phyloP scores from a whole-genome alignment of 1,140 invertebrate genomes.

The Agrypnia vestita region DNA sequence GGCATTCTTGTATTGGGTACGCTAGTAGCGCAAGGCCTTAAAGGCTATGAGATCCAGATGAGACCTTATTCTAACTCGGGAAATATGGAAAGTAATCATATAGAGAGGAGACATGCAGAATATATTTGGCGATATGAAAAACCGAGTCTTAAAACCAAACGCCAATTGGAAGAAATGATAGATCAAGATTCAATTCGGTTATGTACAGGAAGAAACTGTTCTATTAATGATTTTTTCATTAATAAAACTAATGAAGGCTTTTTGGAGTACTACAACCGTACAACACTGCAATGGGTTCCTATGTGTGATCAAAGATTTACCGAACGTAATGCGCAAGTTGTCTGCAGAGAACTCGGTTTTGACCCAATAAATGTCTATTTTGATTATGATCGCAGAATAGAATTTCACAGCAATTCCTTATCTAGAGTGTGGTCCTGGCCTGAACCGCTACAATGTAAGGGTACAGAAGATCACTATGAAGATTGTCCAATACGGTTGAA shows the following conservation, averaged over 20 bases:
- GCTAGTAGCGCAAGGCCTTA: constrained; percentile 87
- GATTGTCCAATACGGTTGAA: constrained; percentile 93
- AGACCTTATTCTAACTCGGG: constrained; percentile 75
- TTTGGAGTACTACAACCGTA: constrained; percentile 95
- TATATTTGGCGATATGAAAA: constrained; percentile 53
- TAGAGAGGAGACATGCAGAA: constrained; percentile 66
- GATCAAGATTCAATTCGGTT: constrained; percentile 79
- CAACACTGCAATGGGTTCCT: constrained; percentile 96
- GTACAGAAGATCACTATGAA: constrained; percentile 87
- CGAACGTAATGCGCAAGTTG: constrained; percentile 94
- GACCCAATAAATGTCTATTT: constrained; percentile 92
- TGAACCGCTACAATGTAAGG: constrained; percentile 89
- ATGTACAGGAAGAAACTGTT: constrained; percentile 84
- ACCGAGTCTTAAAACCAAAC: constrained; percentile 65
- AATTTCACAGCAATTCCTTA: constrained; percentile 88
- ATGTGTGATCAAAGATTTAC: constrained; percentile 97
- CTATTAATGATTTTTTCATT: constrained; percentile 70
- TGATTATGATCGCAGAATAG: constrained; percentile 84
- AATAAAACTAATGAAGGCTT: constrained; percentile 83
- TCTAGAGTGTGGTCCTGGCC: constrained; percentile 95
- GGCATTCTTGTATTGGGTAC: constrained; percentile 96
- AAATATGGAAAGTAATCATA: constrained; percentile 68
- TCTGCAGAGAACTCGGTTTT: constrained; percentile 94
- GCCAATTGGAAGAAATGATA: constrained; percentile 72
- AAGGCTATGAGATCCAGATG: constrained; percentile 88